Evolutionary conservation across 2,888 invertebrate species (phyloP).

Genomic region (Xestoiulus laeticollis): DNA sequence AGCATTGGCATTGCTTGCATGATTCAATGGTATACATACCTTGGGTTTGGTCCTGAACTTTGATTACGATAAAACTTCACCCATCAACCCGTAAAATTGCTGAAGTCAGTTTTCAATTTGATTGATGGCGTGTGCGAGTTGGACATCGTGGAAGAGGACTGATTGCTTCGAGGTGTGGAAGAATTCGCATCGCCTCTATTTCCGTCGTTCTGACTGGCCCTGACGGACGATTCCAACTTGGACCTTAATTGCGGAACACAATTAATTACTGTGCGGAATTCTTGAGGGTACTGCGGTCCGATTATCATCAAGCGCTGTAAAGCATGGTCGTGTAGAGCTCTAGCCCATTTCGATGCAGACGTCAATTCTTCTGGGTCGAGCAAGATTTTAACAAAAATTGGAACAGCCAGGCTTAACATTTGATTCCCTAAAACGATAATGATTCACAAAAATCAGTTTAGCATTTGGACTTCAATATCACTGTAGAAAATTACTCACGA

Average conservation of each 20-base stretch:
- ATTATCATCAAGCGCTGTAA: constrained; percentile 89
- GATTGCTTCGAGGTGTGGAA: not conserved
- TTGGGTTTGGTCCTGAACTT: not conserved
- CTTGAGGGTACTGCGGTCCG: constrained; percentile 92
- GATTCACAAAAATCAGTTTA: not conserved
- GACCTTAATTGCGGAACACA: constrained; percentile 81
- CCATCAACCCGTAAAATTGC: constrained; percentile 74
- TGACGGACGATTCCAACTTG: constrained; percentile 86
- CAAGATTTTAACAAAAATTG: constrained; percentile 31
- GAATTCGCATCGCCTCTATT: constrained; percentile 54
- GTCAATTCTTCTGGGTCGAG: not conserved
- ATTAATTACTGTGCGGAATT: constrained; percentile 90
- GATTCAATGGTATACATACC: not conserved
- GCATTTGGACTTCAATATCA: not conserved
- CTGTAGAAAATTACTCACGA: constrained; percentile 67
- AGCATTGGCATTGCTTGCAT: not conserved
- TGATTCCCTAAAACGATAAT: constrained; percentile 75
- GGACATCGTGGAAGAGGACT: constrained; percentile 60
- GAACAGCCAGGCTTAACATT: constrained; percentile 80
- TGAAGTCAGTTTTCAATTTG: constrained; percentile 93
- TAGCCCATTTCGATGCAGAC: constrained; percentile 62
- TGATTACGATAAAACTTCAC: not conserved
- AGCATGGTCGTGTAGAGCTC: constrained; percentile 85
- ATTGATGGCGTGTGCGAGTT: constrained; percentile 72
- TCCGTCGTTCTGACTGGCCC: constrained; percentile 71